These are phyloP conservation scores for Lordiphosa collinella DNA, from an alignment of 1,140 invertebrate genomes.

Conservation along the genomic window DNA sequence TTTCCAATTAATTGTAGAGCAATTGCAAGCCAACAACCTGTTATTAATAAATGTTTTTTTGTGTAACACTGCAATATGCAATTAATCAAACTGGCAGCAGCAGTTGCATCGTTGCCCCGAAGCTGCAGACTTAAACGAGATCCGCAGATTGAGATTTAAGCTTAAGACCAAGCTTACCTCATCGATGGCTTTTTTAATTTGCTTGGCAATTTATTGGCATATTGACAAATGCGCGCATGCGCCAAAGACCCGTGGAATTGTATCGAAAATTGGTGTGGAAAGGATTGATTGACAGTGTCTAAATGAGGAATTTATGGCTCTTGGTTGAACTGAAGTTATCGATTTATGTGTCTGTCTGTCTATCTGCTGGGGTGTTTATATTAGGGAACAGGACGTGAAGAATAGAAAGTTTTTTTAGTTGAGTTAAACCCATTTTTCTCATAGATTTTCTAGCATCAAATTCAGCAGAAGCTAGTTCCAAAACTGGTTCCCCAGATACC, in stretches of 20 bases:
- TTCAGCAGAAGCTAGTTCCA: no score
- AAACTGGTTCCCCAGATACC: no score
- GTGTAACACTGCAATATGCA: constrained; percentile 31
- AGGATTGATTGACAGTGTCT: constrained; percentile 38
- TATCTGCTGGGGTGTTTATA: neutral
- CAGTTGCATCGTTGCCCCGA: neutral
- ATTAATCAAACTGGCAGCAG: constrained; percentile 40
- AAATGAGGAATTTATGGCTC: constrained; percentile 10
- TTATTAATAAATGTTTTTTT: constrained; percentile 9
- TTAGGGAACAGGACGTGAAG: no score
- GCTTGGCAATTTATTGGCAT: constrained; percentile 35
- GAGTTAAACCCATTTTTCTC: no score
- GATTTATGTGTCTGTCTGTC: constrained; percentile 22
- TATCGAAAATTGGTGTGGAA: neutral
- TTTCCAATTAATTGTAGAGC: constrained; percentile 37
- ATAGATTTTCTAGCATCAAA: no score
- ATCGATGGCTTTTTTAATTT: constrained; percentile 42
- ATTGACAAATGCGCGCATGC: constrained; percentile 47
- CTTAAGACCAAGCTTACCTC: constrained; percentile 31
- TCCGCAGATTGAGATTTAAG: neutral
- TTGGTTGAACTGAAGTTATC: constrained; percentile 9
- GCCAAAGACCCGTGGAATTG: constrained; percentile 1
- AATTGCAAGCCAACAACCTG: constrained; percentile 24
- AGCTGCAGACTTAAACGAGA: no score
- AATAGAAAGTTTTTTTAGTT: no score